These are phyloP conservation scores for Pollimyrus isidori DNA, from an alignment of 2,113 vertebrate species.

Conservation along the genomic window DNA sequence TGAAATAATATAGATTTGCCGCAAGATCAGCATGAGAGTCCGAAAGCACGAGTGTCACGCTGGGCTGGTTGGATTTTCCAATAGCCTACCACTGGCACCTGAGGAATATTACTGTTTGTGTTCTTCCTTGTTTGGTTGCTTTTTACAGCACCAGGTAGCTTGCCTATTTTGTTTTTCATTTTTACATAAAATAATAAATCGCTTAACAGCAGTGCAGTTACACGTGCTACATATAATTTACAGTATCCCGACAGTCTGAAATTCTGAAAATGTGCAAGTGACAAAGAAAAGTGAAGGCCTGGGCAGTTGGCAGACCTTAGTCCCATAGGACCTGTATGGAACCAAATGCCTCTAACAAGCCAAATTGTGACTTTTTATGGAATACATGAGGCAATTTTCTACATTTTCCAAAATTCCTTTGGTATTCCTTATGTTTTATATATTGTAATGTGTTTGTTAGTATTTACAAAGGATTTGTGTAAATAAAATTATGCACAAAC, in stretches of 20 bases:
- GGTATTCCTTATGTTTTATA: not conserved
- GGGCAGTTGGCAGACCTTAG: not conserved
- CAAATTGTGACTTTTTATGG: not conserved
- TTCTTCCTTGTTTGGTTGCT: not conserved
- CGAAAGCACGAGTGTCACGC: no score
- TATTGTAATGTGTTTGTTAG: not conserved
- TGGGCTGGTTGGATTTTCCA: not conserved
- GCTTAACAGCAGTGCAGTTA: not conserved
- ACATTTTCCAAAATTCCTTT: not conserved
- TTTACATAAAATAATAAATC: not conserved
- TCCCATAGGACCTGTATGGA: not conserved
- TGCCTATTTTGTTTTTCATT: not conserved
- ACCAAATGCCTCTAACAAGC: not conserved
- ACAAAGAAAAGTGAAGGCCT: not conserved
- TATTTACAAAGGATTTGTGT: not conserved
- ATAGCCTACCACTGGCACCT: not conserved
- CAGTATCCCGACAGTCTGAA: not conserved
- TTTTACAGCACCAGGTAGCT: not conserved
- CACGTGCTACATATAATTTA: conserved; percentile 6
- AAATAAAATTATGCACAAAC: not conserved
- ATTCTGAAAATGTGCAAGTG: not conserved
- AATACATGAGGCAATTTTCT: not conserved
- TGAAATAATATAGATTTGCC: no score
- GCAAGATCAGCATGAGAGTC: no score
- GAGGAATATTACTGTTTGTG: not conserved